phyloP scores from a whole-genome alignment of 2,797 vertebrate genomes.

The Botia almorhae region DNA sequence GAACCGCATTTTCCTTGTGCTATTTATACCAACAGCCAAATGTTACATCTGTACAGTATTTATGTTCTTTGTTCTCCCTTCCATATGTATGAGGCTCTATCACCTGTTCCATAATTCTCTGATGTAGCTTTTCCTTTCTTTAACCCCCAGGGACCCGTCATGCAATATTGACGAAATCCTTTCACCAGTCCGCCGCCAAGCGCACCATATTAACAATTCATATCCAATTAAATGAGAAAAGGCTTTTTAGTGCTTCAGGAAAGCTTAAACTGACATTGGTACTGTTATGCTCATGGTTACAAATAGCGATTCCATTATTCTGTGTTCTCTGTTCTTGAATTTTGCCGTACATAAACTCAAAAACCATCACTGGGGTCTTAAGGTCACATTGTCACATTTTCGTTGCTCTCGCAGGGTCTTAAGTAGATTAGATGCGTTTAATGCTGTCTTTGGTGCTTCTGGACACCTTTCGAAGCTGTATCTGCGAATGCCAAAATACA shows the following conservation, averaged over 20 bases:
- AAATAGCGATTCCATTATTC: slow-evolving; percentile 31
- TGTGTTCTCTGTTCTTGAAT: slow-evolving; percentile 33
- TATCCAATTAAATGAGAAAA: slow-evolving; percentile 50
- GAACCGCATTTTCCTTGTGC: background rate
- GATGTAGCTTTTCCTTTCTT: slow-evolving; percentile 23
- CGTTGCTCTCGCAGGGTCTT: background rate
- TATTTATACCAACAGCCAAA: background rate
- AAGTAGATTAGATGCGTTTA: slow-evolving; percentile 20
- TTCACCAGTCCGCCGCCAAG: slow-evolving; percentile 19
- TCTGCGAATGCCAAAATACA: slow-evolving; percentile 26
- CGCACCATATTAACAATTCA: slow-evolving; percentile 54
- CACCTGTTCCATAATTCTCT: slow-evolving; percentile 17
- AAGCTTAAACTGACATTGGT: slow-evolving; percentile 12
- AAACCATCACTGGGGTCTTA: background rate
- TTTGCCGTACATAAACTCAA: slow-evolving; percentile 1
- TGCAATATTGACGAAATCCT: slow-evolving; percentile 54
- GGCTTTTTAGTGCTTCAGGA: slow-evolving; percentile 39
- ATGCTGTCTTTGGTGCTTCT: background rate
- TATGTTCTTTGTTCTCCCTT: background rate
- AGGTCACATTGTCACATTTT: slow-evolving; percentile 1
- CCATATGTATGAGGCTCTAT: background rate
- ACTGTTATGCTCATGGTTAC: slow-evolving; percentile 18
- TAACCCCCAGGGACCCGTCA: slow-evolving; percentile 37
- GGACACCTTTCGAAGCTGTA: slow-evolving; percentile 15
- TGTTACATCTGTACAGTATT: background rate